Evolutionary conservation across 2,888 invertebrate species (phyloP).

Genomic region (Thecophora atra): DNA sequence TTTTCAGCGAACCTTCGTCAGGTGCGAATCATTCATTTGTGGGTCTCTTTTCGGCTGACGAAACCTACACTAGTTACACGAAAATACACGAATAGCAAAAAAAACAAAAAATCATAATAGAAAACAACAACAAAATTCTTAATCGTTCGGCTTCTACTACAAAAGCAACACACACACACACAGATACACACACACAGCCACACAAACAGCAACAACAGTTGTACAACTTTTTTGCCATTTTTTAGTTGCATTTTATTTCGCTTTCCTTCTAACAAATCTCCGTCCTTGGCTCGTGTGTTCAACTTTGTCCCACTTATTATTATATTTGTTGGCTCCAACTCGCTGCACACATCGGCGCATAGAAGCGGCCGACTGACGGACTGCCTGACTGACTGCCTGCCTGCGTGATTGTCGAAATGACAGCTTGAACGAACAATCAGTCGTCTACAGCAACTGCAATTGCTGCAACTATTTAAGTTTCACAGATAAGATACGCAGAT

Average conservation of each 20-base stretch:
- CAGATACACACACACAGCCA: conserved; percentile 7
- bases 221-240: conserved; percentile 33
- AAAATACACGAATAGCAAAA: too few relatives aligned
- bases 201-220: neutral
- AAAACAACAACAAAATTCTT: neutral
- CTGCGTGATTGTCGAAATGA: neutral
- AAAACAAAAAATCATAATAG: neutral
- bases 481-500: conserved; percentile 41
- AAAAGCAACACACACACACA: conserved; percentile 14
- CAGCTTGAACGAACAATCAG: conserved; percentile 7
- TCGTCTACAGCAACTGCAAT: conserved; percentile 1
- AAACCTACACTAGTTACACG: too few relatives aligned
- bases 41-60: too few relatives aligned
- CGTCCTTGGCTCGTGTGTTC: conserved; percentile 68
- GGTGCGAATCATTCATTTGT: too few relatives aligned
- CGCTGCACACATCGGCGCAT: conserved; percentile 36
- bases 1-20: too few relatives aligned
- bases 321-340: conserved; percentile 58
- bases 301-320: conserved; percentile 67
- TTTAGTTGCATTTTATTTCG: conserved; percentile 36
- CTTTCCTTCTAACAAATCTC: conserved; percentile 63
- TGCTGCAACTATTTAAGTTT: conserved; percentile 27
- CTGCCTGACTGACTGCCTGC: conserved; percentile 10
- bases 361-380: conserved; percentile 21
- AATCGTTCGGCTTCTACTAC: neutral